phyloP scores from a whole-genome alignment of 35 echinoderm and acorn worm genomes.

The Eucidaris tribuloides region DNA sequence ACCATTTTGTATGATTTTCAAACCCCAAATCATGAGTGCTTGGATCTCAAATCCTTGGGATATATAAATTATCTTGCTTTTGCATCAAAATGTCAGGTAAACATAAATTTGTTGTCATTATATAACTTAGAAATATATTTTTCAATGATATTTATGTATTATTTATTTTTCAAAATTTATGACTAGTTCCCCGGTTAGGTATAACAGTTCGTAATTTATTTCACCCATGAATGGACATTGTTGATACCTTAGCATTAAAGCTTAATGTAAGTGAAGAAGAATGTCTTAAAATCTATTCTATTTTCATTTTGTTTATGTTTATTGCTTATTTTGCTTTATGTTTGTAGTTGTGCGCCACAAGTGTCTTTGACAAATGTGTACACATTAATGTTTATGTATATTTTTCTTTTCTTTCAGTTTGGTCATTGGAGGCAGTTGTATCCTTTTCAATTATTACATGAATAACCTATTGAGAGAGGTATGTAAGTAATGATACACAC shows the following conservation, averaged over 20 bases:
- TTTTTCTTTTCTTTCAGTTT: slow-evolving; percentile 44
- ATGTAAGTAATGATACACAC: not conserved
- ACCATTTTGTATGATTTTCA: no score
- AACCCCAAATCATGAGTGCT: no score
- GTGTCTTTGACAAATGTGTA: no score
- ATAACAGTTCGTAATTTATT: not conserved
- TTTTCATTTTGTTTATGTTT: not conserved
- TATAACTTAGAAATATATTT: no score
- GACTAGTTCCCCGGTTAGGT: no score
- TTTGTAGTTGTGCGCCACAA: no score
- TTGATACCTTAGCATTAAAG: not conserved
- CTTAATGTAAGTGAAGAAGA: not conserved
- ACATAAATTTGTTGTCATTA: no score
- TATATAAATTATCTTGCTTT: no score
- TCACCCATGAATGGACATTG: not conserved
- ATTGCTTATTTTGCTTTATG: not conserved
- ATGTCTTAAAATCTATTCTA: not conserved
- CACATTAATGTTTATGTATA: not conserved
- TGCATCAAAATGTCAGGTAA: no score
- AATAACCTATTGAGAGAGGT: not conserved
- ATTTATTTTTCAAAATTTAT: no score
- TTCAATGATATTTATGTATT: no score
- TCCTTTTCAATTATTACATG: slow-evolving; percentile 55
- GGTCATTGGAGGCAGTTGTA: slow-evolving; percentile 95
- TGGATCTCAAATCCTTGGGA: no score